These are phyloP conservation scores for Spinibarbus caldwelli DNA, from an alignment of 2,797 vertebrate genomes.

Conservation along the genomic window DNA sequence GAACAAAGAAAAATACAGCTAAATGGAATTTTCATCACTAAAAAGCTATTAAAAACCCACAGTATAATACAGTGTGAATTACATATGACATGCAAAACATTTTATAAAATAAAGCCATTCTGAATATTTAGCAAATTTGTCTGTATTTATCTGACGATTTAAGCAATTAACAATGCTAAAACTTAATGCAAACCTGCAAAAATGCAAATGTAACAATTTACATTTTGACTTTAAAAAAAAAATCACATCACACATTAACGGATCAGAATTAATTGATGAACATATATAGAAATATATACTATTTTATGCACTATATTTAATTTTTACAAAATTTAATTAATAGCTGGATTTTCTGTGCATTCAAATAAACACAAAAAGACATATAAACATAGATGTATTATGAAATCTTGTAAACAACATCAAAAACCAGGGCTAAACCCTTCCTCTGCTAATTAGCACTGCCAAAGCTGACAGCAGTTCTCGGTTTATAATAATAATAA, in stretches of 20 bases:
- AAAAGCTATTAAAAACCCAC: neutral
- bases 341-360: neutral
- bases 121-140: neutral
- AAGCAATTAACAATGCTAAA: neutral
- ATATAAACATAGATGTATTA: neutral
- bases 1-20: neutral
- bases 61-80: neutral
- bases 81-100: neutral
- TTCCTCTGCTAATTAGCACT: slow-evolving; percentile 20
- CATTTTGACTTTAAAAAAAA: neutral
- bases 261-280: neutral
- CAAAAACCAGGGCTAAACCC: neutral
- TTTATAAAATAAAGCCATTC: neutral
- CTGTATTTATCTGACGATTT: neutral
- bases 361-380: neutral
- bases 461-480: slow-evolving; percentile 5
- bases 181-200: neutral
- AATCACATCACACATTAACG: too few relatives aligned
- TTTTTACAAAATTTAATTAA: neutral
- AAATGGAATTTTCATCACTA: neutral
- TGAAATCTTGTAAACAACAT: neutral
- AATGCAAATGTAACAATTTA: neutral
- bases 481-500: neutral
- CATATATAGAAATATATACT: neutral
- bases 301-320: too few relatives aligned